Conservation (phyloP, 1,140 invertebrate genomes). For the Drosophila kohkoa region DNA sequence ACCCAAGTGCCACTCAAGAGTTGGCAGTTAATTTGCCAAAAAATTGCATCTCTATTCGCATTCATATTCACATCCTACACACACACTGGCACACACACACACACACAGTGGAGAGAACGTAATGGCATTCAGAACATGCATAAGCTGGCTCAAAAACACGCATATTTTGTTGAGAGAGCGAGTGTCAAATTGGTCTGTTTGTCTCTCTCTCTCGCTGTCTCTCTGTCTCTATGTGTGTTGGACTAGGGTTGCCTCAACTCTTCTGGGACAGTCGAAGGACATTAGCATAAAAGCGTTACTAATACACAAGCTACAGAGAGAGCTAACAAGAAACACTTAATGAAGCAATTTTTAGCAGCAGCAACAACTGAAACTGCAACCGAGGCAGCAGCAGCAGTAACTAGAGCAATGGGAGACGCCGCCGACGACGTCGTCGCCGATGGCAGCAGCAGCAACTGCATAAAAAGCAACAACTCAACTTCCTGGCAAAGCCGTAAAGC, state of each 20-base stretch:
- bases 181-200: conserved; percentile 43
- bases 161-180: conserved; percentile 39
- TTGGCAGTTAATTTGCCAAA: conserved; percentile 50
- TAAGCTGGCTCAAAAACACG: conserved; percentile 52
- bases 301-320: conserved; percentile 67
- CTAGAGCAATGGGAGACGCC: not conserved
- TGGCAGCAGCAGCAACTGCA: conserved; percentile 60
- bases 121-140: conserved; percentile 41
- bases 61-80: conserved; percentile 4
- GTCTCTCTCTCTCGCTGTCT: not conserved
- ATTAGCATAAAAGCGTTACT: conserved; percentile 81
- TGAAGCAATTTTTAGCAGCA: conserved; percentile 78
- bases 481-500: conserved; percentile 72
- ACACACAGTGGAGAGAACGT: conserved; percentile 1
- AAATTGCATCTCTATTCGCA: conserved; percentile 36
- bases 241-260: conserved; percentile 5
- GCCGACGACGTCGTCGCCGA: not conserved
- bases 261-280: conserved; percentile 61
- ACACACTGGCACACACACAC: not conserved
- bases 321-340: conserved; percentile 81
- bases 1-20: conserved; percentile 8
- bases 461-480: conserved; percentile 79
- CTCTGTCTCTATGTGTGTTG: not conserved
- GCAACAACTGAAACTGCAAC: conserved; percentile 12
- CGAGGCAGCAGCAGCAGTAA: conserved; percentile 20